Percentiles rank a stretch among this genome's conserved stretches.
Conservation (phyloP, 1,140 invertebrate species). For the Cepaea nemoralis region DNA sequence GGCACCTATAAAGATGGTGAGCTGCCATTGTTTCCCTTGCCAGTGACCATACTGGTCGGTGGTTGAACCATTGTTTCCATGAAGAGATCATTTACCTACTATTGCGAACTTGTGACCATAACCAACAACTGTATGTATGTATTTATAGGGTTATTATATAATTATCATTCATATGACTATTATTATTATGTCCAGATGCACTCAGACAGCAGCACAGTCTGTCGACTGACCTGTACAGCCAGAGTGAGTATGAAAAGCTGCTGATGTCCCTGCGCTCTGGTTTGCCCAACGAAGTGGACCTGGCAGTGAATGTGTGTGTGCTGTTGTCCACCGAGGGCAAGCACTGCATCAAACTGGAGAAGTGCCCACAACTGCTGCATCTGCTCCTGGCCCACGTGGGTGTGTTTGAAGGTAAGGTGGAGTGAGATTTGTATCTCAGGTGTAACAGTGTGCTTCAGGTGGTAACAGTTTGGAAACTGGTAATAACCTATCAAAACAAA, state of each 20-base stretch:
- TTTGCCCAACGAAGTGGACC: slow-evolving; percentile 97
- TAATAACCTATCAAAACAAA: too few relatives aligned
- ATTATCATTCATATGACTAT: too few relatives aligned
- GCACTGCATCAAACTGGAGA: slow-evolving; percentile 85
- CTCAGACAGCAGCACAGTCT: slow-evolving; percentile 79
- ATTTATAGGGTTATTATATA: too few relatives aligned
- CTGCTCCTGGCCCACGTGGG: slow-evolving; percentile 93
- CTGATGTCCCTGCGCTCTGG: slow-evolving; percentile 91
- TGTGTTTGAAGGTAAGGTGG: slow-evolving; percentile 85
- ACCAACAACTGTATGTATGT: too few relatives aligned
- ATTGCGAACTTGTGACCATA: too few relatives aligned
- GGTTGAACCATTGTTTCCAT: too few relatives aligned
- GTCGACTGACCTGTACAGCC: slow-evolving; percentile 80
- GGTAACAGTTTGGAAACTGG: too few relatives aligned
- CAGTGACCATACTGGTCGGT: too few relatives aligned
- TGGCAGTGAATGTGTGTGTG: slow-evolving; percentile 96
- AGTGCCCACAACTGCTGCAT: slow-evolving; percentile 87
- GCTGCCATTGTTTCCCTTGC: too few relatives aligned
- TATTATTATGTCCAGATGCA: slow-evolving; percentile 79
- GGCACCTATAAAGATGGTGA: too few relatives aligned
- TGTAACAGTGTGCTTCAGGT: too few relatives aligned
- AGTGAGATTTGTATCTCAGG: slow-evolving; percentile 15
- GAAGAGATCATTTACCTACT: too few relatives aligned
- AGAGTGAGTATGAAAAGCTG: slow-evolving; percentile 88
- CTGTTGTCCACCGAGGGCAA: slow-evolving; percentile 93